Conservation (phyloP, 2,113 vertebrate genomes). For the Crocuta crocuta region DNA sequence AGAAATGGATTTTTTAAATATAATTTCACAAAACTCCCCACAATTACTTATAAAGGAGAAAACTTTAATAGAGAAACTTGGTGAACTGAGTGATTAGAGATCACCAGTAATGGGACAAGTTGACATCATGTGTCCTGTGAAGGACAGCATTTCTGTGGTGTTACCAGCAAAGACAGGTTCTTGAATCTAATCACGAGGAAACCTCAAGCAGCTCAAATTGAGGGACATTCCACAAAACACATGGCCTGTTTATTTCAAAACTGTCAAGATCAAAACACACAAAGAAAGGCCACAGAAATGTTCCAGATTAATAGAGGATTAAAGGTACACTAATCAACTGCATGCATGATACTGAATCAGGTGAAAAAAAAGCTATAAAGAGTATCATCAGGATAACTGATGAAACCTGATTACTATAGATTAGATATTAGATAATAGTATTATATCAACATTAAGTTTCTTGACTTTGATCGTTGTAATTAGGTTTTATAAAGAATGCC, state of each 20-base stretch:
- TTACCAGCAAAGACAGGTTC: background rate
- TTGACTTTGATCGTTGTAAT: background rate
- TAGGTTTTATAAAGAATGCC: background rate
- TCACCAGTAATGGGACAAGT: background rate
- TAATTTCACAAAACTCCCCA: background rate
- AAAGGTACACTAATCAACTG: background rate
- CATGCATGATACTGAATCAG: background rate
- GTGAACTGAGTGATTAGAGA: background rate
- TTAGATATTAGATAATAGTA: background rate
- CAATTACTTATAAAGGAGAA: background rate
- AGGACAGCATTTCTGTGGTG: background rate
- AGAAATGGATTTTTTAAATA: background rate
- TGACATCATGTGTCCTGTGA: background rate
- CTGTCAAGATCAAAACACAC: slow-evolving; percentile 8
- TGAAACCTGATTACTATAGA: background rate
- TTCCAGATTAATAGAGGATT: background rate
- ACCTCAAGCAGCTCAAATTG: background rate
- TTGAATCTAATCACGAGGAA: background rate
- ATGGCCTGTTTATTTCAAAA: background rate
- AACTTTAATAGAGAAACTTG: background rate
- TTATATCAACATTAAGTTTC: background rate
- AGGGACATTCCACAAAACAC: background rate
- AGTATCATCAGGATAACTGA: background rate
- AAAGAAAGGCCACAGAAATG: background rate
- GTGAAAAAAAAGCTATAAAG: background rate